phyloP scores from a whole-genome alignment of 2,113 vertebrate species.

The Epinephelus fuscoguttatus region DNA sequence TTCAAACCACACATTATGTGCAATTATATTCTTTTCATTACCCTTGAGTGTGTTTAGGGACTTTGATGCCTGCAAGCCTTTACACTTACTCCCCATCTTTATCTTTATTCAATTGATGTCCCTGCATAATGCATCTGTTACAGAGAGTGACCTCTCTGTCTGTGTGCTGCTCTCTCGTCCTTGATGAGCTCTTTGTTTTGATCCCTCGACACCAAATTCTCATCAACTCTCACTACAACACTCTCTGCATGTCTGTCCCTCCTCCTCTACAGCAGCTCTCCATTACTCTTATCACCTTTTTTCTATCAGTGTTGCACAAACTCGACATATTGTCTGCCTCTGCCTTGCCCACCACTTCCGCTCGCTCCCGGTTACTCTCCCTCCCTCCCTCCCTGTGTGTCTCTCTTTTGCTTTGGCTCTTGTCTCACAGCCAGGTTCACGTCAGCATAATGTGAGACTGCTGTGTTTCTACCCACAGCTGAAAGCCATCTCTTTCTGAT shows the following conservation, averaged over 20 bases:
- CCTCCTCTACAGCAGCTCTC: slow-evolving; percentile 36
- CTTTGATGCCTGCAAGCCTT: slow-evolving; percentile 30
- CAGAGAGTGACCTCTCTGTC: slow-evolving; percentile 38
- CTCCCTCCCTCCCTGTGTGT: slow-evolving; percentile 35
- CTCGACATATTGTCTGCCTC: slow-evolving; percentile 66
- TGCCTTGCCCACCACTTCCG: slow-evolving; percentile 79
- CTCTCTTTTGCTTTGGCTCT: slow-evolving; percentile 44
- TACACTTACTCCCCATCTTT: slow-evolving; percentile 2
- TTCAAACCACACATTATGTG: background rate
- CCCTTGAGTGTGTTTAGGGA: slow-evolving; percentile 11
- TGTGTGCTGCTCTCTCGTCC: slow-evolving; percentile 43
- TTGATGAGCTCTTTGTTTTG: slow-evolving; percentile 64
- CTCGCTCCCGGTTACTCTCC: slow-evolving; percentile 54
- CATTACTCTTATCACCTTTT: slow-evolving; percentile 54
- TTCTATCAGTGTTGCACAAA: slow-evolving; percentile 63
- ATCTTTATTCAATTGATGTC: slow-evolving; percentile 34
- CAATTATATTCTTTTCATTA: background rate
- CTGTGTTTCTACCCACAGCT: slow-evolving; percentile 46
- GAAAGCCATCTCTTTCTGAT: slow-evolving; percentile 44
- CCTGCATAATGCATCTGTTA: slow-evolving; percentile 38
- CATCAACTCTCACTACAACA: slow-evolving; percentile 21
- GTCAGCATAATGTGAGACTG: slow-evolving; percentile 62
- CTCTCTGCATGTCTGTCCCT: slow-evolving; percentile 10
- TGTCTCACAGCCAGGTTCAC: slow-evolving; percentile 63
- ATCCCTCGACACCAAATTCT: slow-evolving; percentile 34